Conservation (phyloP, 1,140 invertebrate species). For the Neodiprion pinetum region DNA sequence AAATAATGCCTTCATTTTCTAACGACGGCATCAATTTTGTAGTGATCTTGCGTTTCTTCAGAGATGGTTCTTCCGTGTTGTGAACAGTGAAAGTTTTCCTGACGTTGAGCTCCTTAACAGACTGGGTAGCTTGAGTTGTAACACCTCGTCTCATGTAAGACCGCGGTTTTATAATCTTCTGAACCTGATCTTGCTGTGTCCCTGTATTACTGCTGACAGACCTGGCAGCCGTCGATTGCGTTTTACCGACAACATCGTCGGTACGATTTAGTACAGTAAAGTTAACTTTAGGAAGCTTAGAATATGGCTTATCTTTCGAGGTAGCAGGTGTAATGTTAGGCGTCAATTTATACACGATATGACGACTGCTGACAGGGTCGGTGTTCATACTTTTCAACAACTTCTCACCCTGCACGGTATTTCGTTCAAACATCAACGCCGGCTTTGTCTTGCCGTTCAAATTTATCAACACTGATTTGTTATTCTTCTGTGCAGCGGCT, state of each 20-base stretch:
- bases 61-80: constrained; percentile 7
- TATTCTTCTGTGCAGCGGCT: not conserved
- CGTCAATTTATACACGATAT: not conserved
- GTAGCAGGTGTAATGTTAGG: not conserved
- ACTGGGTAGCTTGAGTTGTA: not conserved
- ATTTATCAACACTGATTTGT: constrained; percentile 6
- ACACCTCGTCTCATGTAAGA: not conserved
- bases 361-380: not conserved
- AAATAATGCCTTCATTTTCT: constrained; percentile 9
- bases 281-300: not conserved
- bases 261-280: not conserved
- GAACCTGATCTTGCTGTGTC: not conserved
- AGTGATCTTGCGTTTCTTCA: constrained; percentile 8
- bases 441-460: constrained; percentile 10
- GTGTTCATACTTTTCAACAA: not conserved
- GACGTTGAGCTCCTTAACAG: not conserved
- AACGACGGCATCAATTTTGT: not conserved
- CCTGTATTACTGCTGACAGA: not conserved
- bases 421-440: constrained; percentile 8
- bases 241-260: not conserved
- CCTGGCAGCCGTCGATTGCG: not conserved
- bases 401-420: not conserved
- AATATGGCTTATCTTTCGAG: constrained; percentile 6
- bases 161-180: not conserved
- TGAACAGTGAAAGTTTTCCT: not conserved